These are phyloP conservation scores for Hydractinia symbiolongicarpus DNA, from an alignment of 30 jellyfish, hydroid and myxozoan genomes.

Conservation along the genomic window DNA sequence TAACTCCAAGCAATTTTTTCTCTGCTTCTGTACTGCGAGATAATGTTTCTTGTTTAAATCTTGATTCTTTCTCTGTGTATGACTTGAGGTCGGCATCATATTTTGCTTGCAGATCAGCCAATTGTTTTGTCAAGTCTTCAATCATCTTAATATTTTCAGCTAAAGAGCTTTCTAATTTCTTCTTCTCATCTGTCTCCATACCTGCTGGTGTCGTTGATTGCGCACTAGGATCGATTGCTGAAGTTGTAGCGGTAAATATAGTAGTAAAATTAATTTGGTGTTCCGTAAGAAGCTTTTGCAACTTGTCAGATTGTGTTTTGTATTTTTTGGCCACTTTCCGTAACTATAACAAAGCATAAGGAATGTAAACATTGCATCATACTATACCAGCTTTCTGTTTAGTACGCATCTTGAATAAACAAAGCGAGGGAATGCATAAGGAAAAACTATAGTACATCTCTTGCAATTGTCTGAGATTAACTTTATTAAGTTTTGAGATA, in stretches of 20 bases:
- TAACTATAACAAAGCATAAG: conserved; percentile 36
- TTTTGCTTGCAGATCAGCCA: conserved; percentile 14
- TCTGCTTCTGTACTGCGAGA: neutral
- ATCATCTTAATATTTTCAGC: conserved; percentile 28
- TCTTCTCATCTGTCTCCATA: conserved; percentile 45
- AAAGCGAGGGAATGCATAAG: no score
- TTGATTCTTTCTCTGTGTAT: conserved; percentile 20
- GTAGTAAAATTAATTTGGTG: conserved; percentile 26
- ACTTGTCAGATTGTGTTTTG: conserved; percentile 58
- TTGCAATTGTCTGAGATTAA: no score
- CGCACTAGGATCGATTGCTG: conserved; percentile 17
- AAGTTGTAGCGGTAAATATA: conserved; percentile 25
- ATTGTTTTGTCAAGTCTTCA: conserved; percentile 43
- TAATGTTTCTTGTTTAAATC: neutral
- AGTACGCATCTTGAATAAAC: no score
- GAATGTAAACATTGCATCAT: neutral
- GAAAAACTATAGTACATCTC: no score
- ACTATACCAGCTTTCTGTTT: neutral
- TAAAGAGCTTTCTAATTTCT: conserved; percentile 32
- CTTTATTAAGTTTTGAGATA: no score
- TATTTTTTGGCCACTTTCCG: conserved; percentile 67
- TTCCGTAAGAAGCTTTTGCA: conserved; percentile 38
- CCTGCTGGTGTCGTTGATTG: conserved; percentile 29
- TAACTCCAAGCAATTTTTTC: conserved; percentile 11
- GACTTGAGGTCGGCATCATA: conserved; percentile 2